Evolutionary conservation across 2,888 invertebrate species (phyloP).

Genomic region (Lobophora halterata): DNA sequence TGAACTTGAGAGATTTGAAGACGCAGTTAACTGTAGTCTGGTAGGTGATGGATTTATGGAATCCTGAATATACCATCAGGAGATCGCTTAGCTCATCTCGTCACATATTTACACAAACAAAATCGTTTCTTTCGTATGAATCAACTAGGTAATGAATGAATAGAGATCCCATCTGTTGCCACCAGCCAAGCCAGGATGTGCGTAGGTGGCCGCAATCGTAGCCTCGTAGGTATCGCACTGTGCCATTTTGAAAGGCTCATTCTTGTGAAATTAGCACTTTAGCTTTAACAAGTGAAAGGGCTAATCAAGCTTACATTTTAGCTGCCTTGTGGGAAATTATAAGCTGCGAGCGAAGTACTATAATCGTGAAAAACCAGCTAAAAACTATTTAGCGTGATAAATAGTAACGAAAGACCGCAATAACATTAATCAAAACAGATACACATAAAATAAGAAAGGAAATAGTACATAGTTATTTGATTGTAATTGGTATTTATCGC

Average conservation of each 20-base stretch:
- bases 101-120: constrained; percentile 1
- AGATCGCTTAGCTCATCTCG: constrained; percentile 2
- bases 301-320: constrained; percentile 9
- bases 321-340: constrained; percentile 1
- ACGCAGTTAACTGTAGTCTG: neutral
- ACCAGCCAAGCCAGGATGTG: constrained; percentile 42
- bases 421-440: too few relatives aligned
- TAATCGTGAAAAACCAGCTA: constrained; percentile 3
- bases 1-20: neutral
- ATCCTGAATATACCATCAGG: too few relatives aligned
- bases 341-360: neutral
- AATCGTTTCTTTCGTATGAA: constrained; percentile 26
- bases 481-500: too few relatives aligned
- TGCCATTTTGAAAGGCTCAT: constrained; percentile 44
- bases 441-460: too few relatives aligned
- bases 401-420: too few relatives aligned
- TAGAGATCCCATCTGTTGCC: constrained; percentile 31
- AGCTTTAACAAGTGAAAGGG: constrained; percentile 21
- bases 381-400: too few relatives aligned
- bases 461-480: too few relatives aligned
- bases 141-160: constrained; percentile 43
- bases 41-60: too few relatives aligned
- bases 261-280: constrained; percentile 31
- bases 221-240: constrained; percentile 19
- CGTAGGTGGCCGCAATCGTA: constrained; percentile 51